Percentiles rank a stretch among this genome's conserved stretches.
Evolutionary conservation across 37 sponge, comb jelly and placozoan species (phyloP).

Genomic region (Amphimedon queenslandica): DNA sequence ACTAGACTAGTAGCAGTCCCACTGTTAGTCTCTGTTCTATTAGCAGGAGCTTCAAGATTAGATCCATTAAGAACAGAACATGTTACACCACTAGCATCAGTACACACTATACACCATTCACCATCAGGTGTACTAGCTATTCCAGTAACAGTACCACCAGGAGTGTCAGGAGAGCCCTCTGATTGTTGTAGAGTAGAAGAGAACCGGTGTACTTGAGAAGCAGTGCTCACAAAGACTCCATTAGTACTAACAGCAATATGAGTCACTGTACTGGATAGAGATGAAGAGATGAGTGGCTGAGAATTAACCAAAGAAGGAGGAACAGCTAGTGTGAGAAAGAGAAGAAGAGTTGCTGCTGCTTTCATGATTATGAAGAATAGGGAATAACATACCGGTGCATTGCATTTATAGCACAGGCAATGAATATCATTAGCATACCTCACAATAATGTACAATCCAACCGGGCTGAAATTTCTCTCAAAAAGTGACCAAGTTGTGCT

Average conservation of each 20-base stretch:
- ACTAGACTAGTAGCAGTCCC: background rate
- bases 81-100: background rate
- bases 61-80: background rate
- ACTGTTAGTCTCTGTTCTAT: background rate
- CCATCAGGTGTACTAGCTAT: background rate
- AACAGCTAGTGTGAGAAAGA: too few relatives aligned
- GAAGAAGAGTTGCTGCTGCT: too few relatives aligned
- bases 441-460: too few relatives aligned
- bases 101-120: background rate
- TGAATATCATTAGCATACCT: too few relatives aligned
- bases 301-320: too few relatives aligned
- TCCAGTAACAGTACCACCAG: background rate
- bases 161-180: background rate
- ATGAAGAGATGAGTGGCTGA: too few relatives aligned
- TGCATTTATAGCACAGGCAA: too few relatives aligned
- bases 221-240: background rate
- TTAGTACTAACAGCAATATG: background rate
- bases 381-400: too few relatives aligned
- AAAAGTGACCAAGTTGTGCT: too few relatives aligned
- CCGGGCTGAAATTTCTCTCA: too few relatives aligned
- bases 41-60: background rate
- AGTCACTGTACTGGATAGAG: background rate
- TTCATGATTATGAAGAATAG: too few relatives aligned
- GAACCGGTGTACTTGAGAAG: background rate
- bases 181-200: background rate